Evolutionary conservation across 2,888 invertebrate species (phyloP).

Genomic region (Cordylochernes scorpioides): DNA sequence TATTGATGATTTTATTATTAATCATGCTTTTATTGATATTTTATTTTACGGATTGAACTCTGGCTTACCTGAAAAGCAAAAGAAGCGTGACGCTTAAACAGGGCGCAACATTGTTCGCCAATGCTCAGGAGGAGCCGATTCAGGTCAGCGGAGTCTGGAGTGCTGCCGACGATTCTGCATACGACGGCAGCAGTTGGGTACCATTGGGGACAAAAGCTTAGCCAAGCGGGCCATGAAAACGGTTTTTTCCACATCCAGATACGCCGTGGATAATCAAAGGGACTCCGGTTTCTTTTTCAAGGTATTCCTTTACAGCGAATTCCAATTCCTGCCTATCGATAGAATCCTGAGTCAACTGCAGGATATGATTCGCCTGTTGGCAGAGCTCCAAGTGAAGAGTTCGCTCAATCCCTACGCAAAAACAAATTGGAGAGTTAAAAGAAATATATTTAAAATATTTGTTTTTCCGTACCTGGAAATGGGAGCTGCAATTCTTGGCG

Average conservation of each 20-base stretch:
- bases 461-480: constrained; percentile 7
- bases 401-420: constrained; percentile 29
- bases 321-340: constrained; percentile 40
- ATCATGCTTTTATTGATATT: no score
- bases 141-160: constrained; percentile 36
- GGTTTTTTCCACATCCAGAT: constrained; percentile 18
- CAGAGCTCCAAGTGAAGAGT: constrained; percentile 36
- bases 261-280: background rate
- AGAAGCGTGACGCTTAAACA: constrained; percentile 31
- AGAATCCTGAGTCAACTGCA: constrained; percentile 39
- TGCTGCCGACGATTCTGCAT: constrained; percentile 22
- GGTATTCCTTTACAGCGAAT: constrained; percentile 37
- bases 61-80: constrained; percentile 19
- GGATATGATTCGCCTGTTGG: constrained; percentile 42
- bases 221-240: background rate
- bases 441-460: background rate
- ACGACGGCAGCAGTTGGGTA: constrained; percentile 24
- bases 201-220: constrained; percentile 4
- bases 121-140: constrained; percentile 26
- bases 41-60: constrained; percentile 27
- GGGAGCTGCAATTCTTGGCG: constrained; percentile 8
- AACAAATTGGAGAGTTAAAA: background rate
- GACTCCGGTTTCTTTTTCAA: constrained; percentile 21
- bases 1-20: no score
- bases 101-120: constrained; percentile 33